Percentiles rank a stretch among this genome's conserved stretches.
Conservation (phyloP, 2,888 invertebrate genomes). For the Callinectes sapidus region DNA sequence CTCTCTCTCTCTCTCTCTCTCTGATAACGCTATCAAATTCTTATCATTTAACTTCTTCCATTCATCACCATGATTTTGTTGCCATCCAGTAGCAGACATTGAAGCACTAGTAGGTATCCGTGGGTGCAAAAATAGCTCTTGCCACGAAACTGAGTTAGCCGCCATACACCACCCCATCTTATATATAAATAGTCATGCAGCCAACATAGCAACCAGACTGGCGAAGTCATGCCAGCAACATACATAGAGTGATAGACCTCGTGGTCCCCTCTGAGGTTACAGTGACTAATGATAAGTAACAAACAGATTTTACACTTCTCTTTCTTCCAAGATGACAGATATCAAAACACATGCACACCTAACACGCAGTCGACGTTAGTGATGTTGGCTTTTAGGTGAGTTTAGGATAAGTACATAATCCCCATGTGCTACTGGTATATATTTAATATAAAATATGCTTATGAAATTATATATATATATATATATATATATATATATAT, state of each 20-base stretch:
- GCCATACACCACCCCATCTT: not conserved
- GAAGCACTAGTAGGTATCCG: not conserved
- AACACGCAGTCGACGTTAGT: not conserved
- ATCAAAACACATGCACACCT: not conserved
- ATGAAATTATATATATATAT: no score
- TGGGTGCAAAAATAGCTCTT: not conserved
- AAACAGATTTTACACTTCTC: not conserved
- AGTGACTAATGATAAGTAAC: not conserved
- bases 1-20: conserved; percentile 13
- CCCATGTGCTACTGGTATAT: no score
- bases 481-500: no score
- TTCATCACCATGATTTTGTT: not conserved
- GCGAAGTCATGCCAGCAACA: not conserved
- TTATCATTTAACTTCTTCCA: not conserved
- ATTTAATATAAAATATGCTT: no score
- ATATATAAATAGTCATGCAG: not conserved
- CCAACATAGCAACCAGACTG: conserved; percentile 15
- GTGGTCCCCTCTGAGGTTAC: not conserved
- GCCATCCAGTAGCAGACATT: not conserved
- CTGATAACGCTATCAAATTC: not conserved
- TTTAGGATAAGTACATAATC: no score
- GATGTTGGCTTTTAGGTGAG: no score
- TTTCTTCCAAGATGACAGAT: not conserved
- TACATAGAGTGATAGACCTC: not conserved
- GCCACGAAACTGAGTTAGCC: not conserved